A percentile compares a stretch with the other conserved stretches of the same genome.
Conservation (phyloP, 2,888 invertebrate species). For the Melitaea athalia region DNA sequence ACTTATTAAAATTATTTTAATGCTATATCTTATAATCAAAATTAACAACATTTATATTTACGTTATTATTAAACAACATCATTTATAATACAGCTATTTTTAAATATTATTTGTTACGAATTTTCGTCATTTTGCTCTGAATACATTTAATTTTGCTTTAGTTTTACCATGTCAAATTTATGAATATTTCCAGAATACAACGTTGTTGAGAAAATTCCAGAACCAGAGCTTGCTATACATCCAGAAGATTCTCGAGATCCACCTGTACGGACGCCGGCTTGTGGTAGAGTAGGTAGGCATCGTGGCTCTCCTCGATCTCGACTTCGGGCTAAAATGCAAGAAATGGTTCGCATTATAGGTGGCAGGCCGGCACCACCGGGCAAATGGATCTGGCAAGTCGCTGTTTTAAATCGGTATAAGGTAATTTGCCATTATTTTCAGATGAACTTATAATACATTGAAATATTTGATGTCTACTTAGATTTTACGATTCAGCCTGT, state of each 20-base stretch:
- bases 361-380: conserved; percentile 90
- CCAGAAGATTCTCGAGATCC: conserved; percentile 55
- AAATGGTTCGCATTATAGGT: conserved; percentile 92
- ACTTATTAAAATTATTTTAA: no score
- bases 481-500: no score
- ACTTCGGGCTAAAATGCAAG: conserved; percentile 68
- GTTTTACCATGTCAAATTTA: not conserved
- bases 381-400: conserved; percentile 98
- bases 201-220: conserved; percentile 59
- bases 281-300: conserved; percentile 64
- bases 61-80: no score
- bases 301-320: conserved; percentile 55
- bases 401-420: conserved; percentile 91
- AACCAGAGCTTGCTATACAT: conserved; percentile 61
- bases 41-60: no score
- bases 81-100: no score
- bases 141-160: not conserved
- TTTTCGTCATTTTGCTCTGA: no score
- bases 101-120: no score
- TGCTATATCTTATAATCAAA: no score
- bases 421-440: conserved; percentile 62
- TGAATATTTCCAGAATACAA: conserved; percentile 17
- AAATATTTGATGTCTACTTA: no score
- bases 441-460: no score
- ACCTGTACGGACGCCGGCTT: conserved; percentile 48